Evolutionary conservation across 2,888 invertebrate species (phyloP).

Genomic region (Dryobota labecula): DNA sequence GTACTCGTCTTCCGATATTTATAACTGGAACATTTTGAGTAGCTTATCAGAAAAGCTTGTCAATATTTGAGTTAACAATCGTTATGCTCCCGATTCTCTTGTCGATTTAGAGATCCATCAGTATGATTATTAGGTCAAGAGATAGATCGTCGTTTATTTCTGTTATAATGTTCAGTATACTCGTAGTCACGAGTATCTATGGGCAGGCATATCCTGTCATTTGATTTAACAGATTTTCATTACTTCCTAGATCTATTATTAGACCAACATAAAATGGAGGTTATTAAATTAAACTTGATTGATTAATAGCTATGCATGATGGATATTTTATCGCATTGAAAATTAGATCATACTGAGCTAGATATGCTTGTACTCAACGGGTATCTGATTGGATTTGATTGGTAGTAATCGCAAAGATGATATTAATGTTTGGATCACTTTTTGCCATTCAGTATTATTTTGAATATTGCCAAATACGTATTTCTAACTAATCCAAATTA

Average conservation of each 20-base stretch:
- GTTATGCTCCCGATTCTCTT: neutral
- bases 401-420: neutral
- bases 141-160: neutral
- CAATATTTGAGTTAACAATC: constrained; percentile 34
- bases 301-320: constrained; percentile 12
- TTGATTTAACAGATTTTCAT: neutral
- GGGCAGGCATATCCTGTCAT: too few relatives aligned
- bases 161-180: neutral
- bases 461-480: neutral
- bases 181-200: too few relatives aligned
- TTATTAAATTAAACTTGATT: constrained; percentile 35
- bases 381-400: neutral
- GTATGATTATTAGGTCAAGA: constrained; percentile 32
- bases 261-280: neutral
- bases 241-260: constrained; percentile 15
- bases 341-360: neutral
- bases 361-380: neutral
- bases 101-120: constrained; percentile 10
- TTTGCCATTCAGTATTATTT: neutral
- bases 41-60: constrained; percentile 20
- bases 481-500: neutral
- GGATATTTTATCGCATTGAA: constrained; percentile 11
- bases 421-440: neutral
- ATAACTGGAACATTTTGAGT: neutral
- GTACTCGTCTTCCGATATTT: neutral